Evolutionary conservation across 1,140 invertebrate species (phyloP), one percentile per base, ranked within the genome.

Genomic region (Pollicipes pollicipes): DNA sequence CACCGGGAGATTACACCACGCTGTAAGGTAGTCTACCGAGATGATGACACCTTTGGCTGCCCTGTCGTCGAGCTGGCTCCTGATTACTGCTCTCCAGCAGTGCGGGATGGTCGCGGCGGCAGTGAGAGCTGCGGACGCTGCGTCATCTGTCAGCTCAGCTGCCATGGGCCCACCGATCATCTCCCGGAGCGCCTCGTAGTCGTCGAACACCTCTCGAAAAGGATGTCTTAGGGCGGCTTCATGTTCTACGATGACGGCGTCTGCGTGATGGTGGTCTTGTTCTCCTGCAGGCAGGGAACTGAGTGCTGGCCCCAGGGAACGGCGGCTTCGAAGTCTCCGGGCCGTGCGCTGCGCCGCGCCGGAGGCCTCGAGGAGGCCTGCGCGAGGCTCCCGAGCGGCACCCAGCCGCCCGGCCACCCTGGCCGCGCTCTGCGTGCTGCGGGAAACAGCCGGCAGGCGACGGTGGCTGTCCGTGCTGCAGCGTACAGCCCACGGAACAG

Each of bases 1-100:
- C 10, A 73, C 73, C 29, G 73, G 63, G 0, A 68, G 73, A 21
- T 73, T 72, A 24, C 63, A 32, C 72, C 72, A 73, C 2, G 17
- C 72, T 0, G 72, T 70, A 2, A 45, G 32, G 8, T 73, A 37
- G 13, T 72, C 68, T 0, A 73, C 66, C 27, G 69, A 26, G 16
- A n/a, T 29, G 28, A 72, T 74, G 4, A 73, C 26, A 17, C 70
- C 72, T 35, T 70, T 71, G 17, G 1, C 6, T 0, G 67, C 1
- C 63, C 73, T 8, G 0, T 69, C 58, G 28, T 69, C 72, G 1
- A 73, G 73, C 66, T 73, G 72, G 1, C 21, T 17, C 30, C 66
- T 71, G 2, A 72, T 68, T 3, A 17, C 28, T 3, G 27, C 29
- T 3, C 68, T n/a, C 71, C 71, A 72, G 64, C 68, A 37, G 17